Evolutionary conservation across 92 coral and sea anemone species (phyloP).

Genomic region (Zoanthus gigantus): DNA sequence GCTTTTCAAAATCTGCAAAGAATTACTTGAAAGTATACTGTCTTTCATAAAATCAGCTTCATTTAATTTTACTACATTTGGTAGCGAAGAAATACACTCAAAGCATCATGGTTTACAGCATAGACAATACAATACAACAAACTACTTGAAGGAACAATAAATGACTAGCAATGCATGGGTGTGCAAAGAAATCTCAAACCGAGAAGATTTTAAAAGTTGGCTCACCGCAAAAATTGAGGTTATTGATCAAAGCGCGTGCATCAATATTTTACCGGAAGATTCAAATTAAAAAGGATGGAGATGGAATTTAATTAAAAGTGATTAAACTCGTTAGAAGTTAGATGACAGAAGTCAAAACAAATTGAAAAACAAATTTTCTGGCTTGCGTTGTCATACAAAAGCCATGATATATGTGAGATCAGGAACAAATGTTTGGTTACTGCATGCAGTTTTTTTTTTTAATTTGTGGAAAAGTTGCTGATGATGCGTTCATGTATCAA

Average conservation of each 20-base stretch:
- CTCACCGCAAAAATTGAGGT: neutral
- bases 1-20: neutral
- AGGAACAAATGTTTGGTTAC: neutral
- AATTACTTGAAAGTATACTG: neutral
- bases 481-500: neutral
- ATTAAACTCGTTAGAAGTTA: neutral
- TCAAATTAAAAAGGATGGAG: neutral
- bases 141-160: neutral
- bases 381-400: neutral
- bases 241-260: neutral
- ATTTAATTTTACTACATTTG: neutral
- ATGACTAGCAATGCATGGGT: neutral
- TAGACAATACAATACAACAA: neutral
- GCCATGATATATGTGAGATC: neutral
- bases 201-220: neutral
- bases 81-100: neutral
- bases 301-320: neutral
- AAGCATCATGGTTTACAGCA: neutral
- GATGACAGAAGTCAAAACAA: neutral
- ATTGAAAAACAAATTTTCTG: neutral
- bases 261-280: neutral
- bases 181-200: neutral
- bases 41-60: neutral
- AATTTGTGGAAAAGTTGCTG: neutral
- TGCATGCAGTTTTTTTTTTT: constrained; percentile 9